Conservation (phyloP, 1,140 invertebrate genomes). For the Leptoteleia sp. region DNA sequence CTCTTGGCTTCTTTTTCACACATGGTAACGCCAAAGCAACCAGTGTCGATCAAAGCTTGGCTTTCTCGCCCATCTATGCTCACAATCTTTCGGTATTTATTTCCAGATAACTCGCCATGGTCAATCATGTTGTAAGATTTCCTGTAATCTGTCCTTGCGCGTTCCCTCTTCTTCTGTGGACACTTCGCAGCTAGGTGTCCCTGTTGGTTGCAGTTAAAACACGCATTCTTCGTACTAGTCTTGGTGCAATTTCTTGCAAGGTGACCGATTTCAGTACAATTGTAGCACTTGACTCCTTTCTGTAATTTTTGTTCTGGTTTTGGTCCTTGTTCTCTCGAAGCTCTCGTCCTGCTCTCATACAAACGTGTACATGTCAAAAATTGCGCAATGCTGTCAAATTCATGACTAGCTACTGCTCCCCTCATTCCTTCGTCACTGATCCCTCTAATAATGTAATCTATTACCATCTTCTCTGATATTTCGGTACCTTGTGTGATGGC, state of each 20-base stretch:
- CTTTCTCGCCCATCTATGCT: not conserved
- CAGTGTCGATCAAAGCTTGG: conserved; percentile 18
- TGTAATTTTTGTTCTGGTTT: conserved; percentile 3
- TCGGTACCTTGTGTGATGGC: conserved; percentile 10
- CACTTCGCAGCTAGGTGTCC: not conserved
- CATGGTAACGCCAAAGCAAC: conserved; percentile 21
- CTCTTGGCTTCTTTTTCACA: not conserved
- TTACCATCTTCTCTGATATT: conserved; percentile 1
- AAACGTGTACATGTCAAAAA: conserved; percentile 3
- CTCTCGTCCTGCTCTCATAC: conserved; percentile 1
- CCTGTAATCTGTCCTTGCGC: too few relatives aligned
- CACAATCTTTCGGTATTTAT: conserved; percentile 12
- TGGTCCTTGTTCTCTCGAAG: not conserved
- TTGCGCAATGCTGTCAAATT: not conserved
- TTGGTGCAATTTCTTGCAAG: conserved; percentile 10
- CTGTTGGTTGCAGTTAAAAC: not conserved
- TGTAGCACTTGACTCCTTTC: conserved; percentile 2
- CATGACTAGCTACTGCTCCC: not conserved
- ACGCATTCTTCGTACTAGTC: not conserved
- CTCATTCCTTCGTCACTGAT: conserved; percentile 5
- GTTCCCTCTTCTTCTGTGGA: too few relatives aligned
- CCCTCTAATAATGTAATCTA: conserved; percentile 27
- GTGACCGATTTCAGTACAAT: conserved; percentile 14
- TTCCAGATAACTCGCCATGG: too few relatives aligned
- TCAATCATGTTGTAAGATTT: too few relatives aligned